Evolutionary conservation across 2,113 vertebrate species (phyloP), one percentile per base, ranked within the genome.

Genomic region (Haemorhous mexicanus): DNA sequence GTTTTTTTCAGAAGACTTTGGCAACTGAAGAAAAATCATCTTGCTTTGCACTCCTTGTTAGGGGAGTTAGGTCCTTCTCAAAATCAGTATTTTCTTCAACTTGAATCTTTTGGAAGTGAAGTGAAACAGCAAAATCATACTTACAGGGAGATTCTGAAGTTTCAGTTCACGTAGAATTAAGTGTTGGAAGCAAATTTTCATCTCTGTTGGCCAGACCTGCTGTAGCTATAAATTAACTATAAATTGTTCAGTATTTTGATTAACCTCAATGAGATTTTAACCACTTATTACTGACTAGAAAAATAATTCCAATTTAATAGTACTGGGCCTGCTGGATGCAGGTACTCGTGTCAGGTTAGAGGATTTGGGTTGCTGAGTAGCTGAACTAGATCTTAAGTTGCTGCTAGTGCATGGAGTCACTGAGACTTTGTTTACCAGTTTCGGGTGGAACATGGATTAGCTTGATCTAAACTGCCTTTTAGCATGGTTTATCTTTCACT

Each of bases 151-250:
- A 24, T 74, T 58, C 55, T 79, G 35, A 85, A 69, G 30, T 47
- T 84, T 81, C 3, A 0, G 58, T 27, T 24, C 46, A 2, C 2
- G 1, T 3, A n/a, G 13, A 64, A 35, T 37, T 32, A 68, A 5
- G 19, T 35, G 11, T 35, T 84, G 50, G 62, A 78, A 89, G 13
- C 35, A 79, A 49, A 43, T 78, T 56, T 66, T 66, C 18, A 22
- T 87, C 33, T 56, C 44, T 59, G 3, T 30, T 90, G 62, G 21
- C 41, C n/a, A 49, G 44, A 72, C 16, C 30, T 72, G 23, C 49
- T 70, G 17, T 66, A 59, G 20, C 37, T 92, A 8, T 44, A 79
- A n/a, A 33, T 67, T 26, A 78, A 17, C 33, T 74, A 7, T 12
- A 61, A 55, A 50, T 73, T 11, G 7, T 47, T 94, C 16, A 46